These are phyloP conservation scores for Anguilla megastoma DNA, from an alignment of 2,797 vertebrate genomes.

Conservation along the genomic window DNA sequence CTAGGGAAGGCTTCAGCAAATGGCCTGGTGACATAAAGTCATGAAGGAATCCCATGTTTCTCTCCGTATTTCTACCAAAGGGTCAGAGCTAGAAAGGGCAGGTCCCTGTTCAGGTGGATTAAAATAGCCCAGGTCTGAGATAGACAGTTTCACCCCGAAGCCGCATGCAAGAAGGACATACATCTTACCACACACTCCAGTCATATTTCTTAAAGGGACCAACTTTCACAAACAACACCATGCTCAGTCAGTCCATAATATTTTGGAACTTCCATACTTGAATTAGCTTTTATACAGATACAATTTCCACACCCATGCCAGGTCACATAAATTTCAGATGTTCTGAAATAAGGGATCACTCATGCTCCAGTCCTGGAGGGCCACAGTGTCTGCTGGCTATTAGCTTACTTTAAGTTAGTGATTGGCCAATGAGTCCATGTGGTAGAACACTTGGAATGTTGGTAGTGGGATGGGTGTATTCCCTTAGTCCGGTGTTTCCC, in stretches of 20 bases:
- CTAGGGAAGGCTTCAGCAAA: not conserved
- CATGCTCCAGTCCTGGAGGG: not conserved
- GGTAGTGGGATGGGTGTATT: not conserved
- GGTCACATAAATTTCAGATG: not conserved
- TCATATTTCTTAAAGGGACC: constrained; percentile 22
- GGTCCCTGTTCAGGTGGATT: not conserved
- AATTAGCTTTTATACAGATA: constrained; percentile 9
- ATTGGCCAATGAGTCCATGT: not conserved
- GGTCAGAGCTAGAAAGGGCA: not conserved
- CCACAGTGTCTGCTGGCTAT: not conserved
- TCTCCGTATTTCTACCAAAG: not conserved
- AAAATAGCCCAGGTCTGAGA: not conserved
- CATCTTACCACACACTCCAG: not conserved
- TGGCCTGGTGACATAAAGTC: not conserved
- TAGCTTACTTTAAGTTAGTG: constrained; percentile 34
- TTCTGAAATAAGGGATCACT: not conserved
- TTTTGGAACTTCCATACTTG: not conserved
- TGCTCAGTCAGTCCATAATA: not conserved
- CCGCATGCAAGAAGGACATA: not conserved
- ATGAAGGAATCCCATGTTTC: not conserved
- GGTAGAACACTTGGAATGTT: not conserved
- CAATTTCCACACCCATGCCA: not conserved
- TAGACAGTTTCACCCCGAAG: not conserved
- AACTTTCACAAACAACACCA: constrained; percentile 11
- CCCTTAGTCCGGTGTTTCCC: not conserved